phyloP scores from a whole-genome alignment of 2,113 vertebrate species.

The Marcusenius ussheri region DNA sequence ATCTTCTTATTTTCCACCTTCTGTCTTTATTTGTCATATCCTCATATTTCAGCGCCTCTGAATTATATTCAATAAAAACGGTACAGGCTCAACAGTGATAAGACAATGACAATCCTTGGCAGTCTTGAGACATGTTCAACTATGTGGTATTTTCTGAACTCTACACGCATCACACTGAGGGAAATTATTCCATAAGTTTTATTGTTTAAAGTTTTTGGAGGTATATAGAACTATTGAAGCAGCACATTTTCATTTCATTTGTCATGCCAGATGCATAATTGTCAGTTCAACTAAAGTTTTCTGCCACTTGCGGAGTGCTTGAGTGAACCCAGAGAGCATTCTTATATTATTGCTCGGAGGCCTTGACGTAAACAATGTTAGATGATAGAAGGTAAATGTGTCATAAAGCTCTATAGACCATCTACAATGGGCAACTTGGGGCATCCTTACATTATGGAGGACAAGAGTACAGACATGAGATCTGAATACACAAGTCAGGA shows the following conservation, averaged over 20 bases:
- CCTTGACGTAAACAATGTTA: not conserved
- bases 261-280: not conserved
- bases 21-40: conserved; percentile 19
- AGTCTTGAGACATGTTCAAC: not conserved
- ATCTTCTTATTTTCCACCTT: not conserved
- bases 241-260: not conserved
- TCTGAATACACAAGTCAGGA: not conserved
- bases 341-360: not conserved
- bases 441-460: not conserved
- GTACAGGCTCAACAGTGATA: not conserved
- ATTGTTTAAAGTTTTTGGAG: not conserved
- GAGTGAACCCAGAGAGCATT: not conserved
- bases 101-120: not conserved
- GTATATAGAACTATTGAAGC: not conserved
- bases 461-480: not conserved
- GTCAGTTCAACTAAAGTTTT: not conserved
- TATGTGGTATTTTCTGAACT: not conserved
- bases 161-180: not conserved
- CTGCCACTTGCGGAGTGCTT: not conserved
- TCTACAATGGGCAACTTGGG: not conserved
- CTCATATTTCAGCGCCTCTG: conserved; percentile 2
- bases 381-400: not conserved
- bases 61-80: not conserved
- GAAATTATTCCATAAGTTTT: not conserved
- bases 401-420: not conserved